Evolutionary conservation across 2,888 invertebrate species (phyloP), one percentile per base, ranked within the genome.

Genomic region (Drosophila limbata): DNA sequence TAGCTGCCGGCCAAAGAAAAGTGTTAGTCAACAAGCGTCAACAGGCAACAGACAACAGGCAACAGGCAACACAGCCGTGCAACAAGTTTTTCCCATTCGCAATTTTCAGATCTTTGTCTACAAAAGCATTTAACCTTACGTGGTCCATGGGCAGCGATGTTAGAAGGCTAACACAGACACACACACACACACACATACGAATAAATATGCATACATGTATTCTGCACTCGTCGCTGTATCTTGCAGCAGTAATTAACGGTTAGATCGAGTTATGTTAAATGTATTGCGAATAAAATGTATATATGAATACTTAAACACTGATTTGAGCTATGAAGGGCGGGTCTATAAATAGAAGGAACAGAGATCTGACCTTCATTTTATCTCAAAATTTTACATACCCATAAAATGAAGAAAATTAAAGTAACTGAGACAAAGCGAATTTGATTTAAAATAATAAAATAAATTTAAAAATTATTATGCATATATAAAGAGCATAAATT

Each of bases 1-100:
- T 78, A 67, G 79, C 74, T 68, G 51, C 62, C 70, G 78, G 81
- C 64, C 57, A 66, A 74, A 78, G 79, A 73, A 81, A 81, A 79
- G 79, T 81, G 81, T 79, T 77, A 71, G 74, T 69, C 70, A 66
- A 75, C 60, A 66, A 53, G 47, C 47, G 50, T 50, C 64, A 60
- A 37, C 56, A 19, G 39, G 61, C 40, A 51, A 37, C 48, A 15
- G 53, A 17, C 47, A 37, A 40, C 45, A 45, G 39, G n/a, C 42
- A 40, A 39, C 48, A 35, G 64, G 45, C 55, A 40, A 44, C 37
- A 28, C 44, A 31, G 68, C 69, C 44, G 53, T 44, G 42, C 64
- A 61, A 68, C 69, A 68, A 67, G 69, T 65, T 69, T 71, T 60
- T 35, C 33, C 42, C 55, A 50, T 61, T 69, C 55, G 65, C 77